Evolutionary conservation across 2,113 vertebrate species (phyloP).

Genomic region (Channa argus): DNA sequence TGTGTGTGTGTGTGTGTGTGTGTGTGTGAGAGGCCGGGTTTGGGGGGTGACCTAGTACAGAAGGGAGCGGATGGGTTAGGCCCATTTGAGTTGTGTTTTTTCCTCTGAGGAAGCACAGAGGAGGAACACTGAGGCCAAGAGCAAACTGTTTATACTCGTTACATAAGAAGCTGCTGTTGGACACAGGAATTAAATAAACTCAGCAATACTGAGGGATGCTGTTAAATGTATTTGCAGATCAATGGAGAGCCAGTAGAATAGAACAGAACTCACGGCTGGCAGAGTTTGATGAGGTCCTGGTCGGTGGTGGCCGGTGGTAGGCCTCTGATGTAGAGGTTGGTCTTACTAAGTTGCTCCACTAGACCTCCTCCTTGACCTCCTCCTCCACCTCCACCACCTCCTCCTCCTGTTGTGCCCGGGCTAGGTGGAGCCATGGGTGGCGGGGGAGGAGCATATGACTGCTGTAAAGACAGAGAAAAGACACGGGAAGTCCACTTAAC

Average conservation of each 20-base stretch:
- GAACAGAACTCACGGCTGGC: slow-evolving; percentile 82
- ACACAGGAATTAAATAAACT: slow-evolving; percentile 63
- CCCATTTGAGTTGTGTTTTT: slow-evolving; percentile 60
- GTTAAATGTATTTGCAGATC: slow-evolving; percentile 11
- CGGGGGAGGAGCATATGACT: slow-evolving; percentile 98
- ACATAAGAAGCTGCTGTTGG: slow-evolving; percentile 39
- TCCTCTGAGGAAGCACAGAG: slow-evolving; percentile 68
- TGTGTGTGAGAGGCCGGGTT: slow-evolving; percentile 12
- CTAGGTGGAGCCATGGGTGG: slow-evolving; percentile 98
- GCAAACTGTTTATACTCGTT: slow-evolving; percentile 70
- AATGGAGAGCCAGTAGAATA: not conserved
- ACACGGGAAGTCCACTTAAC: slow-evolving; percentile 3
- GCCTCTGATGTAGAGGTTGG: slow-evolving; percentile 99
- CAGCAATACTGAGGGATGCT: slow-evolving; percentile 13
- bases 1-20: slow-evolving; percentile 29
- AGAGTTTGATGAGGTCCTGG: slow-evolving; percentile 87
- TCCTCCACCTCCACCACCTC: slow-evolving; percentile 57
- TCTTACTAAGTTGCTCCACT: slow-evolving; percentile 98
- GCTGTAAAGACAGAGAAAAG: slow-evolving; percentile 75
- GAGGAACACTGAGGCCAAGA: slow-evolving; percentile 61
- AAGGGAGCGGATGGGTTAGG: slow-evolving; percentile 65
- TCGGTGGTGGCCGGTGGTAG: slow-evolving; percentile 91
- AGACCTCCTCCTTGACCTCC: slow-evolving; percentile 85
- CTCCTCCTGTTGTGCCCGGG: slow-evolving; percentile 94
- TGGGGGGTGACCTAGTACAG: slow-evolving; percentile 20